Base-by-base conservation (phyloP, 2,113 vertebrate species). In the Crotalus tigris region DNA sequence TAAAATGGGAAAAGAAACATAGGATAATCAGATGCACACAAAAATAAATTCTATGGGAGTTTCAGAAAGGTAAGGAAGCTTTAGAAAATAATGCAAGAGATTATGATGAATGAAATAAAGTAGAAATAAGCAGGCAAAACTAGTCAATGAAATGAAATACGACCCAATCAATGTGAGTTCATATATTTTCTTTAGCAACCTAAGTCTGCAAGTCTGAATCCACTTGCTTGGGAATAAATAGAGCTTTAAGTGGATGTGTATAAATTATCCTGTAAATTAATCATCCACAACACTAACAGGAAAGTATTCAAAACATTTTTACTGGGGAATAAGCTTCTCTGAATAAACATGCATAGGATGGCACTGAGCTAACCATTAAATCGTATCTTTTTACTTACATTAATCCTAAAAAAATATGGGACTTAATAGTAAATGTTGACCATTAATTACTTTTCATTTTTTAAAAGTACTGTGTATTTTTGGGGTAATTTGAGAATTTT, bases 341-440 rank as follows among this genome's bases (percentile, higher is more conserved):
- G 23, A 57, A 55, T 85, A 21, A 75, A 46, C 24, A 90, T 19
- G 58, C 59, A 49, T n/a, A 64, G 89, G 26, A 53, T 53, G 29
- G 89, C 17, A 29, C 3, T 90, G 26, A 57, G 44, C 23, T 81
- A 49, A 92, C 59, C 85, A 59, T 90, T 49, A 88, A 87, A 33
- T 89, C 94, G 96, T 39, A 87, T 46, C 29, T 94, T 95, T 93
- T 61, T 94, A 95, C 85, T 88, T 93, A 2, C 93, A 95, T 96
- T 95, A 54, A 69, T 92, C 91, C 91, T 94, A 90, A 92, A 92
- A 1, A 93, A 89, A 93, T 87, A 91, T 58, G n/a, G 89, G 93
- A 94, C 91, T 85, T 95, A 86, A 23, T 29, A 75, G 51, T 89
- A 61, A 24, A 29, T 26, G 26, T 46, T 90, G 85, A 51, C 85